Percentiles rank a stretch among this genome's conserved stretches.
Evolutionary conservation across 92 coral and sea anemone genomes (phyloP).

Genomic region (Paragorgia papillata): DNA sequence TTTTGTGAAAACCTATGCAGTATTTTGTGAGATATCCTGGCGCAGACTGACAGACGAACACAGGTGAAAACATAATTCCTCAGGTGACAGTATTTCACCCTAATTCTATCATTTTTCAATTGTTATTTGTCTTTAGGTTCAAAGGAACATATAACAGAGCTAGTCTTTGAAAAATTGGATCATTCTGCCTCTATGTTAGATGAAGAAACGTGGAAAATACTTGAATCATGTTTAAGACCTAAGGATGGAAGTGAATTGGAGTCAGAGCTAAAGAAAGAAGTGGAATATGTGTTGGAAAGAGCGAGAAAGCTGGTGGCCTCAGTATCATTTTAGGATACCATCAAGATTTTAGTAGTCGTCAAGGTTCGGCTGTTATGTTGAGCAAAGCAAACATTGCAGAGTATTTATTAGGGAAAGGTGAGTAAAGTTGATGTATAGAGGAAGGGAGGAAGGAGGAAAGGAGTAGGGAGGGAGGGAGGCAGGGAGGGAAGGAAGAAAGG

Average conservation of each 20-base stretch:
- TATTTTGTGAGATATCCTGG: no score
- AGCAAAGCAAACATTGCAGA: constrained; percentile 70
- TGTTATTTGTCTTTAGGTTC: not conserved
- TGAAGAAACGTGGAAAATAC: constrained; percentile 59
- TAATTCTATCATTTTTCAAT: no score
- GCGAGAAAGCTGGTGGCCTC: constrained; percentile 94
- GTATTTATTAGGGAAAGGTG: constrained; percentile 70
- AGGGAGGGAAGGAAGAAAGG: no score
- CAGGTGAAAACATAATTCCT: no score
- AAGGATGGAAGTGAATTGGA: constrained; percentile 26
- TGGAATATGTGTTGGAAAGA: constrained; percentile 70
- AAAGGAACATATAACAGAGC: constrained; percentile 26
- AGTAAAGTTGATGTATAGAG: constrained; percentile 10
- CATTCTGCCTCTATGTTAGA: constrained; percentile 69
- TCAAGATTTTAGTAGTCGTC: constrained; percentile 26
- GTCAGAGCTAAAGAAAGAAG: constrained; percentile 20
- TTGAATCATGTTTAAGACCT: constrained; percentile 27
- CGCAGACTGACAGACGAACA: no score
- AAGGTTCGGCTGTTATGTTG: constrained; percentile 42
- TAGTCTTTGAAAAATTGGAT: constrained; percentile 80
- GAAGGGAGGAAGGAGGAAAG: no score
- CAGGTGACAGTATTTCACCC: no score
- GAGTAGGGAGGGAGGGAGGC: no score
- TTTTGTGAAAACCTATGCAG: no score
- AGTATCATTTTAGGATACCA: constrained; percentile 74